Evolutionary conservation across 2,888 invertebrate genomes (phyloP), one percentile per base, ranked within the genome.

Genomic region (Dendrolimus houi): DNA sequence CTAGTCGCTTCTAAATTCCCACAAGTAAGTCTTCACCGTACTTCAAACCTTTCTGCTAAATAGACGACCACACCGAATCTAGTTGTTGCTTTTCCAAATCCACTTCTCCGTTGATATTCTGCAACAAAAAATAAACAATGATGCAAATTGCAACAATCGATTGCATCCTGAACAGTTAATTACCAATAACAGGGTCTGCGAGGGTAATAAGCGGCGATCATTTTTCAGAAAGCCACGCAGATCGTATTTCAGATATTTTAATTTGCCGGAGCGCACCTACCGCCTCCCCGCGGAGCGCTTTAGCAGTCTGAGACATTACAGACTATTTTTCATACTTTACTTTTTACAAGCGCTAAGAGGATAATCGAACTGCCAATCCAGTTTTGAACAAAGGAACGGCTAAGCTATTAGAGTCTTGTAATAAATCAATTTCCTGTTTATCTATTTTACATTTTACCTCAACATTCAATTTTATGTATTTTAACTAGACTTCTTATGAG

Each of bases 351-450:
- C 79, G 79, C 72, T 66, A 66, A 68, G 29, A 29, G 81, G 83
- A 87, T 88, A 88, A 89, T 88, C 87, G 87, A 89, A 85, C 83
- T 88, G 89, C 86, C 89, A 88, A 88, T 88, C 88, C 80, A 65
- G 74, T 71, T 64, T 63, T 62, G 80, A 79, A 85, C 83, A 87
- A 86, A 82, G 81, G 70, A 75, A 68, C 71, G 12, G 8, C 3
- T 3, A 6, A 3, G 29, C 29, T 29, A 29, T 29, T 29, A 29
- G 29, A 29, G 29, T 29, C 3, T 29, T 29, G 29, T 29, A 29
- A 29, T 29, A 29, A 29, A 29, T 29, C 29, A 29, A 29, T 29
- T 29, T 3, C 29, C 29, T 29, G 29, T 6, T 29, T 29, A 29
- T 6, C 29, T 29, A 29, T 29, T 29, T 29, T 29, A 6, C 6